Base-by-base conservation (phyloP, 1,140 invertebrate genomes). In the Kradibia gibbosae region DNA sequence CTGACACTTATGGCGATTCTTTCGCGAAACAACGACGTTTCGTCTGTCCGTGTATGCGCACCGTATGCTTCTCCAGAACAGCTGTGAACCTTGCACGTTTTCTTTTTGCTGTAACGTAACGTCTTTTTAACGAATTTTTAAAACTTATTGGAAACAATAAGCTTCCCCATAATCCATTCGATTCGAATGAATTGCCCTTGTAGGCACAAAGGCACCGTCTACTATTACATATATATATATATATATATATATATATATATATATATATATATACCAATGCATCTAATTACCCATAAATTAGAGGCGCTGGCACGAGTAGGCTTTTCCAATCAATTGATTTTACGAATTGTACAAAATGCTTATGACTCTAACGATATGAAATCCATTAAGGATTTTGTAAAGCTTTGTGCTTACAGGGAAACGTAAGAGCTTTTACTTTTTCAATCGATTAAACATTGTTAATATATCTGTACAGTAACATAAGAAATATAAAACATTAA, bases 361-460 rank as follows among this genome's bases (percentile, higher is more conserved):
- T 36, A 36, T 20, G 50, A 17, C 50, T 5, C 25, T 28, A 57
- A 57, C 7, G 28, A 25, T 57, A 57, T 20, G 8, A 31, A 62
- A 62, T 31, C 28, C 11, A 8, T 31, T 4, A n/a, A 36, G 36
- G 8, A 67, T 67, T 67, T 67, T 22, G 20, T 67, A 65, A n/a
- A 8, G 39, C n/a, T 65, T 67, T 67, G 22, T 67, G 34, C 39
- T 67, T 67, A 67, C 34, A 67, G 13, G 62, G 28, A 67, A 67
- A 39, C 20, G 34, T n/a, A 34, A 48, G 48, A 72, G 17, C 1
- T 28, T 48, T 45, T 28, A 8, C 10, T 48, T 1, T 67, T 48
- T 28, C 22, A 25, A 45, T 48, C 25, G 15, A 72, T 48, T 28
- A 72, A 42, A 28, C 5, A 72, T 72, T 72, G n/a, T 72, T 45